These are phyloP conservation scores for Tetropium fuscum DNA, from an alignment of 2,888 invertebrate species.

Conservation along the genomic window DNA sequence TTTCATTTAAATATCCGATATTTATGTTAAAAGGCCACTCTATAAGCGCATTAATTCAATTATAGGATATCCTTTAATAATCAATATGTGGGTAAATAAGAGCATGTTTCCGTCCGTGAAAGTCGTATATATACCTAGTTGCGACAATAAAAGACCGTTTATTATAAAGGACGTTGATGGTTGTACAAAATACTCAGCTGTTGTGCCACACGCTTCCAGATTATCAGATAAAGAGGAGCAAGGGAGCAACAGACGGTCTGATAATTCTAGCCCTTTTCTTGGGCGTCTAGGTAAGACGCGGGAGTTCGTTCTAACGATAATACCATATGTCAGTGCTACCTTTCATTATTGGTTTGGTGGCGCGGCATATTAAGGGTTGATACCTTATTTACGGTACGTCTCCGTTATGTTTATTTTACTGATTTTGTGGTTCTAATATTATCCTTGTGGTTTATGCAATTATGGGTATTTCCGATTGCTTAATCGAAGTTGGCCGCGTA, in stretches of 20 bases:
- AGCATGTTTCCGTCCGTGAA: constrained; percentile 34
- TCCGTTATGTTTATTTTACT: constrained; percentile 3
- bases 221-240: constrained; percentile 47
- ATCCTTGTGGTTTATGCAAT: constrained; percentile 15
- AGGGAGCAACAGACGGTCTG: constrained; percentile 44
- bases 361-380: constrained; percentile 3
- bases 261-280: constrained; percentile 37
- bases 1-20: background rate
- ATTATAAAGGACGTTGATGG: constrained; percentile 34
- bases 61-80: constrained; percentile 28
- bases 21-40: background rate
- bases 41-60: constrained; percentile 1
- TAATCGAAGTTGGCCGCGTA: constrained; percentile 1
- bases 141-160: constrained; percentile 26
- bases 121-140: constrained; percentile 25
- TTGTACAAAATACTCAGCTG: constrained; percentile 40
- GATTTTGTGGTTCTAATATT: constrained; percentile 22
- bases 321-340: constrained; percentile 45
- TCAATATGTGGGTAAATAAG: constrained; percentile 24
- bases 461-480: background rate
- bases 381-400: background rate
- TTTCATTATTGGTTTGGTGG: constrained; percentile 27
- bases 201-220: constrained; percentile 44
- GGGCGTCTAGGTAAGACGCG: constrained; percentile 32
- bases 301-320: constrained; percentile 40